Base-by-base conservation (phyloP, 2,797 vertebrate species). In the Dromococcyx pavoninus region DNA sequence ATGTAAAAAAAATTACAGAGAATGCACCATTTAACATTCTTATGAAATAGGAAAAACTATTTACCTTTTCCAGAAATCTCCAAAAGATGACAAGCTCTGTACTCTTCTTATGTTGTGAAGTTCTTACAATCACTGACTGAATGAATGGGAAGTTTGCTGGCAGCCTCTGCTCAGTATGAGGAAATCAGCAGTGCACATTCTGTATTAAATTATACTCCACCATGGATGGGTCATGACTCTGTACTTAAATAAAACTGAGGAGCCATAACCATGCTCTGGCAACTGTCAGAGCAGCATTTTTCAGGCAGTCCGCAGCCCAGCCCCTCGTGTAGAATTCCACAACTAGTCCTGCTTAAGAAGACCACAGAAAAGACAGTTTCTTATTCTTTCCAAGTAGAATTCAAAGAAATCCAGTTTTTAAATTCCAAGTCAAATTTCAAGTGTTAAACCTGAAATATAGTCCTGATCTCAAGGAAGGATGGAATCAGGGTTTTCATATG, bases 161-260 rank as follows among this genome's bases (percentile, higher is more conserved):
- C 66, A 44, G 60, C n/a, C 44, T 9, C 14, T 8, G 41, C 84
- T 48, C 65, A 8, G 65, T 1, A 10, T 3, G 30, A 48, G 43
- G 56, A 30, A 30, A 21, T 13, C 17, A 7, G 53, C 1, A 5
- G 11, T 7, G 32, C 23, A 8, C 30, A 1, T 32, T 41, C 58
- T 4, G 53, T 43, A 28, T 5, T 28, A 41, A 27, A 50, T 37
- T 27, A 32, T 9, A 11, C 27, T 37, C 15, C 60, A 9, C 27
- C 60, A 13, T 0, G 27, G 43, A 11, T 1, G n/a, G 58, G 32
- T 8, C 67, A 10, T 0, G 37, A 60, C 19, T 39, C 46, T 15
- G 39, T 7, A 25, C 35, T 33, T 23, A 53, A 37, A 50, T 19
- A 35, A 39, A 53, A 21, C 37, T 2, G 13, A 51, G 51, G 18